phyloP scores from a whole-genome alignment of 2,797 vertebrate genomes.

The Peromyscus attwateri region DNA sequence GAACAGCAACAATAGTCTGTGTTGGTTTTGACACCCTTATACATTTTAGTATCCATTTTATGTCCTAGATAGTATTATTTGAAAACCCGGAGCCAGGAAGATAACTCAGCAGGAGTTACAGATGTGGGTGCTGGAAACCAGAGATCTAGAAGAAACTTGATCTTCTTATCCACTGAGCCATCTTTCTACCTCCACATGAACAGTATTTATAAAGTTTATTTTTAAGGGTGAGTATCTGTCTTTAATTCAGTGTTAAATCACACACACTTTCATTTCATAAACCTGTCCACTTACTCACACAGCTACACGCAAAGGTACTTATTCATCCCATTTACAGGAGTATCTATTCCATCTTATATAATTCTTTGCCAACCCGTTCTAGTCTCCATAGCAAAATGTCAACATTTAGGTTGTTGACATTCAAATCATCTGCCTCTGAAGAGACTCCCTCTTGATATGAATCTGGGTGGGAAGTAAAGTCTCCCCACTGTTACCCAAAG shows the following conservation, averaged over 20 bases:
- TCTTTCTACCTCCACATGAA: neutral
- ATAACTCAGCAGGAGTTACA: neutral
- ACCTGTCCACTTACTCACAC: neutral
- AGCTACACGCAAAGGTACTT: neutral
- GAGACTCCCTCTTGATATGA: neutral
- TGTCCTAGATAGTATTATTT: conserved; percentile 6
- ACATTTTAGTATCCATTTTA: conserved; percentile 26
- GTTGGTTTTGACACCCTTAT: neutral
- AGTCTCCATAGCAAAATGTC: neutral
- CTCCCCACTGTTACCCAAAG: neutral
- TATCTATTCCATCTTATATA: neutral
- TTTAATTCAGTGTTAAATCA: conserved; percentile 18
- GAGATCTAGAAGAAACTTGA: neutral
- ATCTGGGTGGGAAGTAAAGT: neutral
- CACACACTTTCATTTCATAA: neutral
- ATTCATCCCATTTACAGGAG: neutral
- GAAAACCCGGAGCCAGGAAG: neutral
- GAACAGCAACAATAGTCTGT: neutral
- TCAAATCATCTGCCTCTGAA: neutral
- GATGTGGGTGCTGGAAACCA: neutral
- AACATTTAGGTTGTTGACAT: neutral
- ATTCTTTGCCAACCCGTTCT: neutral
- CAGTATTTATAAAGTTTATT: neutral
- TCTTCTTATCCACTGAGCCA: neutral
- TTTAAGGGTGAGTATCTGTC: neutral